Conservation (phyloP, 2,797 vertebrate species). For the Coregonus sp. region DNA sequence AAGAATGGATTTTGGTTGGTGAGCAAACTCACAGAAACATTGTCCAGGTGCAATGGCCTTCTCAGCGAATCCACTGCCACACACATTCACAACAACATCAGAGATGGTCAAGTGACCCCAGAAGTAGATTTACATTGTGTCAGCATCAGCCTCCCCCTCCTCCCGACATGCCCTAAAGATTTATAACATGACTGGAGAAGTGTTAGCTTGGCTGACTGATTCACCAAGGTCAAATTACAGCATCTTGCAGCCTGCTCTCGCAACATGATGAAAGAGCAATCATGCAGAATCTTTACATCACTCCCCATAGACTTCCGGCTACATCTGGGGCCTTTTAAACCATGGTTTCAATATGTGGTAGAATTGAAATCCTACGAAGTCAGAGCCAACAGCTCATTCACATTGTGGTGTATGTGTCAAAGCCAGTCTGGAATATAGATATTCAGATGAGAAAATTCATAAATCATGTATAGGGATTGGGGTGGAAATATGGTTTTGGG, state of each 20-base stretch:
- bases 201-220: conserved; percentile 44
- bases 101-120: conserved; percentile 55
- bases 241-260: not conserved
- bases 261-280: conserved; percentile 6
- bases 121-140: conserved; percentile 61
- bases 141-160: conserved; percentile 43
- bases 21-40: not conserved
- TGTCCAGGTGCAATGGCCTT: conserved; percentile 1
- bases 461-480: not conserved
- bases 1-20: not conserved
- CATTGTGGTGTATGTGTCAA: not conserved
- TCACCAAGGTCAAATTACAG: conserved; percentile 59
- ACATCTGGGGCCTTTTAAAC: not conserved
- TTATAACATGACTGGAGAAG: conserved; percentile 44
- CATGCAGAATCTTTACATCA: not conserved
- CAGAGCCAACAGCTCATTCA: not conserved
- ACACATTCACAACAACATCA: conserved; percentile 36
- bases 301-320: too few relatives aligned
- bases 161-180: conserved; percentile 30
- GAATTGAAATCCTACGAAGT: not conserved
- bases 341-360: not conserved
- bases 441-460: not conserved
- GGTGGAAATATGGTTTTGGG: not conserved
- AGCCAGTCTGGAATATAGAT: not conserved
- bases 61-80: conserved; percentile 29